Base-by-base conservation (phyloP, 2,113 vertebrate genomes). In the Physeter macrocephalus region DNA sequence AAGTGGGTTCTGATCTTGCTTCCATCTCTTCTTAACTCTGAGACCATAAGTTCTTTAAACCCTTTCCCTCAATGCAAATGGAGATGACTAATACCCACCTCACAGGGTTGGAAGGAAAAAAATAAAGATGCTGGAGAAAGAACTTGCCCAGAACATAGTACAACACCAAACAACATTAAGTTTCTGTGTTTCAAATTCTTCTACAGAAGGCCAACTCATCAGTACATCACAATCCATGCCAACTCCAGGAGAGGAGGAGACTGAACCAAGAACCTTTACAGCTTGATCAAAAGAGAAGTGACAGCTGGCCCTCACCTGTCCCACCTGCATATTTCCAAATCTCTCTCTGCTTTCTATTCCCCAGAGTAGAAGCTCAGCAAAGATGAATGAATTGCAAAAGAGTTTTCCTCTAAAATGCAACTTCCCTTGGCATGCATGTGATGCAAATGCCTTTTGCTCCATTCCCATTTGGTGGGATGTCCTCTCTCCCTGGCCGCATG, bases 141-240 rank as follows among this genome's bases (percentile, higher is more conserved):
- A 25, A 91, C 13, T 10, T 89, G 66, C 14, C 1, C 0, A n/a
- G 34, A 23, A 41, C 3, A 7, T 0, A 34, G 21, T 3, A 52
- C 4, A 66, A 1, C 12, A 41, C 4, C 31, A 52, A 93, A 81
- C 23, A 18, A 34, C 21, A 15, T 21, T 41, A 20, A 49, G 49
- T 88, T 87, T 59, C 61, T 57, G 71, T 46, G 57, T 20, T 54
- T 75, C 5, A 29, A 57, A 62, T 49, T 67, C 31, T 52, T 7
- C 49, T 82, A 4, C 1, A 7, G 15, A 62, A 90, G 67, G 12
- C 29, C 59, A 52, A 8, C 64, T 67, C 41, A 54, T 36, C 13
- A 29, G 66, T 29, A 74, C 15, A 12, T 74, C 34, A 36, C 61
- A 78, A 5, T 41, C 36, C 31, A 34, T 8, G 36, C 11, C 18